Conservation (phyloP, 2,888 invertebrate species). For the Molanna angustata region DNA sequence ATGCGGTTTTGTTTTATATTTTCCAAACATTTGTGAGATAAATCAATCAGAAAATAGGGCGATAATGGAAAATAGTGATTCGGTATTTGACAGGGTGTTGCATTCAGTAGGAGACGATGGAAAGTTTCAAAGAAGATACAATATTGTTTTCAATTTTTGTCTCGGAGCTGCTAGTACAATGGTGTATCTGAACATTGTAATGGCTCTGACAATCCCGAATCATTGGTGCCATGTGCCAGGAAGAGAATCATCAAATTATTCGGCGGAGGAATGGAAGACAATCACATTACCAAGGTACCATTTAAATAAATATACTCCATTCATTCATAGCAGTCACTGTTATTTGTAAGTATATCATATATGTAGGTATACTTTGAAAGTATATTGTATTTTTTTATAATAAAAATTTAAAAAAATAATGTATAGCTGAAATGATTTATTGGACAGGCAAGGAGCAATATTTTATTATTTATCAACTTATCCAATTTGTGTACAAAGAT, state of each 20-base stretch:
- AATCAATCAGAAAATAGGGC: too few species aligned
- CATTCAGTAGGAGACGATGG: slow-evolving; percentile 53
- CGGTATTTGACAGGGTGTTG: slow-evolving; percentile 53
- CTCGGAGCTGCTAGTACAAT: slow-evolving; percentile 49
- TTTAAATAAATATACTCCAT: neutral
- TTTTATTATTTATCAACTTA: too few species aligned
- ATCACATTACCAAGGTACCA: slow-evolving; percentile 52
- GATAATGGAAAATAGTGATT: slow-evolving; percentile 36
- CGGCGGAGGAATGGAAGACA: slow-evolving; percentile 50
- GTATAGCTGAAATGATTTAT: too few species aligned
- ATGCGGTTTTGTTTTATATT: too few species aligned
- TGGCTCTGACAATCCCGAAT: slow-evolving; percentile 55
- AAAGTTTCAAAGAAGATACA: slow-evolving; percentile 51
- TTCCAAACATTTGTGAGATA: too few species aligned
- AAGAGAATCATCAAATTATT: slow-evolving; percentile 45
- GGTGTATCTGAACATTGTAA: slow-evolving; percentile 53
- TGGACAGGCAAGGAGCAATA: too few species aligned
- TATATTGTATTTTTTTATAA: too few species aligned
- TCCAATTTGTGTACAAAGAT: too few species aligned
- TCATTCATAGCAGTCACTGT: too few species aligned
- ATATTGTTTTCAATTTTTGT: slow-evolving; percentile 48
- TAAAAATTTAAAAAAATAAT: too few species aligned
- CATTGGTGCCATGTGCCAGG: slow-evolving; percentile 60
- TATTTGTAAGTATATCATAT: too few species aligned
- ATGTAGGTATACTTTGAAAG: too few species aligned